Percentiles rank a stretch among this genome's conserved stretches.
Evolutionary conservation across 2,113 vertebrate species (phyloP).

Genomic region (Eolophus roseicapilla): DNA sequence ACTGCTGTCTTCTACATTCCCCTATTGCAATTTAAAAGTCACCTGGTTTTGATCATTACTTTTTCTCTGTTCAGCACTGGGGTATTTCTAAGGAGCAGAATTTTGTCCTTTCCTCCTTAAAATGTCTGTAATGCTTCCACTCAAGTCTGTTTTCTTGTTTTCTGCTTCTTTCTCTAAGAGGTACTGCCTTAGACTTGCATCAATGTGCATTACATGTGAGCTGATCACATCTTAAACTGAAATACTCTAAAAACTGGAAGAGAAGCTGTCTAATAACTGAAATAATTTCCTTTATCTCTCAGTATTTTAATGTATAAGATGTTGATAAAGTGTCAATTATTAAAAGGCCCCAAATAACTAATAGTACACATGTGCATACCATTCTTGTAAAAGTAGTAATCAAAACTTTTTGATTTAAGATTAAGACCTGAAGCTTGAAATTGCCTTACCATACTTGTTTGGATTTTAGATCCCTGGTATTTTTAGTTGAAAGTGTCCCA

Average conservation of each 20-base stretch:
- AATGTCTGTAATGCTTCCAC: not conserved
- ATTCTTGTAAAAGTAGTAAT: not conserved
- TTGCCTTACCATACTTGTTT: not conserved
- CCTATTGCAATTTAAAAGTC: not conserved
- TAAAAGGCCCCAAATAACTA: not conserved
- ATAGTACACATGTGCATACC: not conserved
- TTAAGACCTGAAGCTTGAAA: not conserved
- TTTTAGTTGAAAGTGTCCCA: not conserved
- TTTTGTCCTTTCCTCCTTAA: not conserved
- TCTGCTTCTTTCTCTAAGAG: not conserved
- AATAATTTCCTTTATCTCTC: not conserved
- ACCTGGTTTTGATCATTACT: not conserved
- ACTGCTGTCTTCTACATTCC: rapidly evolving
- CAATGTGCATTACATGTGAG: not conserved
- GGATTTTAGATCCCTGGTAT: not conserved
- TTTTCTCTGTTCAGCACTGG: not conserved
- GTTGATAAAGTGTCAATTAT: not conserved
- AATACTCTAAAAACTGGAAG: not conserved
- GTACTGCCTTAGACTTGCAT: not conserved
- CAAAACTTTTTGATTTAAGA: not conserved
- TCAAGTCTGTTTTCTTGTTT: not conserved
- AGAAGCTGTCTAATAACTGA: not conserved
- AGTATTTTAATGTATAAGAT: not conserved
- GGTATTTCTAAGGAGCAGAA: not conserved
- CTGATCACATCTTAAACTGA: not conserved